Evolutionary conservation across 2,797 vertebrate species (phyloP), one percentile per base, ranked within the genome.

Genomic region (Peromyscus aztecus): DNA sequence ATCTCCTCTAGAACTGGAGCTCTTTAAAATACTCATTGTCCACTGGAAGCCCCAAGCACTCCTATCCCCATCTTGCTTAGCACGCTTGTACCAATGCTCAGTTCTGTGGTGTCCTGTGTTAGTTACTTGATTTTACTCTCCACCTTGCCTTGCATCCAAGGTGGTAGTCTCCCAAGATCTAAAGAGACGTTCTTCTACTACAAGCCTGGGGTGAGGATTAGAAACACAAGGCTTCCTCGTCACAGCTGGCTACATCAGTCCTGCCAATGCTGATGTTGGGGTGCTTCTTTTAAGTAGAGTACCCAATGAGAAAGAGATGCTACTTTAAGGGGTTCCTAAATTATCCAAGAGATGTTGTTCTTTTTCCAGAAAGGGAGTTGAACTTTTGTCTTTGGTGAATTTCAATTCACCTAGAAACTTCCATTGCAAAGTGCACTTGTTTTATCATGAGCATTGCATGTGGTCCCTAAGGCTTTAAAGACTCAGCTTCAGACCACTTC

Each of bases 301-400:
- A 55, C 2, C 63, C 31, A 49, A 63, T 27, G 65, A 88, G 92
- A 95, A 65, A 34, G 89, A 61, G 63, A 90, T 76, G 19, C n/a
- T 83, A 81, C 89, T 95, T 96, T 89, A 93, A 31, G 82, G 83
- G 89, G 67, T 46, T 97, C 75, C 52, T 80, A 90, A 90, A 94
- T 82, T 94, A 88, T 88, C n/a, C 69, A 91, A 88, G 59, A 90
- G 69, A 91, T 90, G 27, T 85, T 29, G 52, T 17, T 89, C 65
- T 31, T 84, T 85, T 71, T 61, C 69, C 61, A 67, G 11, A 92
- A 89, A 67, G 8, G 6, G 61, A 94, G 49, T 52, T 89, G 61
- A 89, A 29, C 27, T 92, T 94, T 94, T 86, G 29, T 77, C 24
- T 86, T 96, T 34, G 67, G 80, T 84, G 37, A 96, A 84, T 81